Evolutionary conservation across 2,888 invertebrate species (phyloP).

Genomic region (Linnaemya vulpina): DNA sequence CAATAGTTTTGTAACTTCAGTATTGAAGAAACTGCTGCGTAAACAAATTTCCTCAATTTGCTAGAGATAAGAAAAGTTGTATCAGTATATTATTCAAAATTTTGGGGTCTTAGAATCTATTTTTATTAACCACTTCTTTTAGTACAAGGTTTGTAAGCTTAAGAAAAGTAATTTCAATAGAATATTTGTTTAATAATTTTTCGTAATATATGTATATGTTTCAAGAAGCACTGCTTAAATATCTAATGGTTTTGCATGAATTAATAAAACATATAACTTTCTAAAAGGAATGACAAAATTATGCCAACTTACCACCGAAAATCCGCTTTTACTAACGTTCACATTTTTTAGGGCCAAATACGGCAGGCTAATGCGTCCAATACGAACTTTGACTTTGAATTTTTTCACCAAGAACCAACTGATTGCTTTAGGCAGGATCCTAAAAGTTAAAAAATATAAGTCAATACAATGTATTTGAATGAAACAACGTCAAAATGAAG

Average conservation of each 20-base stretch:
- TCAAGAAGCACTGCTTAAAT: no score
- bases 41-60: conserved; percentile 93
- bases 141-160: no score
- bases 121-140: no score
- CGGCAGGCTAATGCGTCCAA: conserved; percentile 91
- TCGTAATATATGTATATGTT: no score
- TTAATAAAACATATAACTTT: no score
- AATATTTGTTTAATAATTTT: no score
- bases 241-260: no score
- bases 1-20: conserved; percentile 92
- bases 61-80: conserved; percentile 83
- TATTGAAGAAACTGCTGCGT: conserved; percentile 93
- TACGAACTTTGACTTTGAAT: conserved; percentile 90
- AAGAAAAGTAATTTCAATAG: no score
- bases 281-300: not conserved
- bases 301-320: conserved; percentile 86
- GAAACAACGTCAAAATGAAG: conserved; percentile 73
- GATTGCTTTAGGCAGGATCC: conserved; percentile 90
- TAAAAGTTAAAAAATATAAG: conserved; percentile 79
- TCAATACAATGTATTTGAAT: not conserved
- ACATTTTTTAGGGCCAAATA: conserved; percentile 91
- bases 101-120: no score
- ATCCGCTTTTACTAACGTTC: conserved; percentile 90
- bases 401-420: conserved; percentile 92
- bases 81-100: not conserved